Base-by-base conservation (phyloP, 2,797 vertebrate species). In the Lindbergichthys nudifrons region DNA sequence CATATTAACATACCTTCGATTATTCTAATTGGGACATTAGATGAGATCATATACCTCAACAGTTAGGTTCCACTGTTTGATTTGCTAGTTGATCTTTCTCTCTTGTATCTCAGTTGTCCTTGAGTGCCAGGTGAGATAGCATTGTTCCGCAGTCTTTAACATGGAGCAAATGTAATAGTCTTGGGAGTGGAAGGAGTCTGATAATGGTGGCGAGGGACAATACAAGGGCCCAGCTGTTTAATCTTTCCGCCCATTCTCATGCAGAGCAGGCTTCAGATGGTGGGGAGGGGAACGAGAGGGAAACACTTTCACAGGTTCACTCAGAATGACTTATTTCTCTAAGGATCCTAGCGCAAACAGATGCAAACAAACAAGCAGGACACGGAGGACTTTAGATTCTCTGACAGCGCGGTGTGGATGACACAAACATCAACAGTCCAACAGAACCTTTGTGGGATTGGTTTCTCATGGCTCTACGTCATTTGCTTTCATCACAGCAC, bases 151-250 rank as follows among this genome's bases (percentile, higher is more conserved):
- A 15, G 2, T 68, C 79, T 70, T 70, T 85, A 69, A 53, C 73
- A 78, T 75, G 69, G 58, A 63, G 75, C 18, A 14, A 71, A 66
- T 53, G 56, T 58, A 84, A 77, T 48, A 62, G 84, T 74, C 61
- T 19, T 16, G 76, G 77, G 84, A 86, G 72, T 1, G 12, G 52
- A 73, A 80, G 5, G 15, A 69, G 72, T 1, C 36, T 3, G 47
- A 88, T 83, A 70, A 84, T 85, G 67, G 46, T 2, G 52, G 63
- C 21, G 45, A 70, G 75, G 79, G 77, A 83, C 53, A 79, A 46
- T 60, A 81, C 77, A 75, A 60, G 59, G 78, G 70, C 73, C 87
- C 89, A 86, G 87, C 85, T 92, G 89, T 89, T 91, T 89, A 85
- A 83, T 89, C 87, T 77, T 61, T 52, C 78, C 52, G 23, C 50